Evolutionary conservation across 2,888 invertebrate species (phyloP), one percentile per base, ranked within the genome.

Genomic region (Theretra japonica): DNA sequence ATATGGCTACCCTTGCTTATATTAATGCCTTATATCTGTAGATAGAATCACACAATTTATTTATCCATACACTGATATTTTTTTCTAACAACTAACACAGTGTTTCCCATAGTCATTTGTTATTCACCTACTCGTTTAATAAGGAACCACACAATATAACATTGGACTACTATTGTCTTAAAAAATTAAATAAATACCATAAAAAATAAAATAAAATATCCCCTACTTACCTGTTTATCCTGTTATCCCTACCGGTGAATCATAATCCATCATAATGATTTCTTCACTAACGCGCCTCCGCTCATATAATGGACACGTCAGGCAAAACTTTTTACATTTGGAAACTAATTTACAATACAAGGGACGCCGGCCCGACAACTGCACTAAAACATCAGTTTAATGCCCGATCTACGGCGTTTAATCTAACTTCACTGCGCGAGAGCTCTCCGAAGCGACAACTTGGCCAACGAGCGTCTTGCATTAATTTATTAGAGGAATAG

Each of bases 371-470:
- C 79, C 77, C 75, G 72, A 73, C 79, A 80, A 82, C 84, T 79
- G 82, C 82, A 87, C 82, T 87, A 86, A 84, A 88, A 83, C 83
- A 81, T 76, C 80, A 80, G 84, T 81, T 87, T 83, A 83, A 83
- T 80, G 85, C 87, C 88, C 90, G 87, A 88, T 89, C 85, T 90
- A 84, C 86, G 84, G 77, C 88, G 83, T 91, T 89, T 89, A 92
- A 93, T 93, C 90, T 91, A 93, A 92, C 87, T 93, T 92, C 85
- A 77, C 82, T 84, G 81, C 80, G 85, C 83, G 85, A 89, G 86
- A 85, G 87, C 84, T 87, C 86, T 87, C 78, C 75, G 83, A 80
- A 78, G 84, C 83, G 83, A 84, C 83, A 84, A 86, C 83, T 90
- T 86, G 78, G 81, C 79, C 79, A 75, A 75, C 75, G 76, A 75